Conservation (phyloP, 2,113 vertebrate species). For the Zosterops japonicus region DNA sequence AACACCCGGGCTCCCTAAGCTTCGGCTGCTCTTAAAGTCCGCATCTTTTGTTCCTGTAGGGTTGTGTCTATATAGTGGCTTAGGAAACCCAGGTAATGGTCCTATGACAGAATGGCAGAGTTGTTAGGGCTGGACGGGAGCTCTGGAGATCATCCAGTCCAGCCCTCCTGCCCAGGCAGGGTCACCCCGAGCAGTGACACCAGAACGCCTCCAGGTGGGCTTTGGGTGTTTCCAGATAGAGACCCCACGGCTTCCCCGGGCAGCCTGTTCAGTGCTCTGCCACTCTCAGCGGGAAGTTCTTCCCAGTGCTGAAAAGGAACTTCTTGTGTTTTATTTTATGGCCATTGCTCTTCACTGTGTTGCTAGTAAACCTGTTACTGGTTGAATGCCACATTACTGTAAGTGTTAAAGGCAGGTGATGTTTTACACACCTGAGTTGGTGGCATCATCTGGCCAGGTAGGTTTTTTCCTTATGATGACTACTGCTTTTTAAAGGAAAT, state of each 20-base stretch:
- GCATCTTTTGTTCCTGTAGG: accelerated
- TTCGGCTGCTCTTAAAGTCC: neutral
- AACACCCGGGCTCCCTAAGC: accelerated
- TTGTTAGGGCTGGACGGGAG: neutral
- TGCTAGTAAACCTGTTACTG: neutral
- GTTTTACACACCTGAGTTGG: neutral
- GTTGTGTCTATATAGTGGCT: neutral
- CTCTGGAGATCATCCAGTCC: neutral
- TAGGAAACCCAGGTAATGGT: neutral
- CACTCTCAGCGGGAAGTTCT: neutral
- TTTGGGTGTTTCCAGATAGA: neutral
- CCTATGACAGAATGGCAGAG: accelerated
- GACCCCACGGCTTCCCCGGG: neutral
- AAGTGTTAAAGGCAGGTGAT: neutral
- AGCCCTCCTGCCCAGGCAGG: neutral
- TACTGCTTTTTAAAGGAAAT: neutral
- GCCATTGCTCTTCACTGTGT: accelerated
- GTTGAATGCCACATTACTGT: neutral
- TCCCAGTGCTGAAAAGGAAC: neutral
- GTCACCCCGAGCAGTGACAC: neutral
- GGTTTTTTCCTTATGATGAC: neutral
- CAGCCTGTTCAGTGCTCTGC: neutral
- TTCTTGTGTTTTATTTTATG: neutral
- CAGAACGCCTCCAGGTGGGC: accelerated
- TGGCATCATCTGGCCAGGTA: neutral